Evolutionary conservation across 2,797 vertebrate genomes (phyloP), one percentile per base, ranked within the genome.

Genomic region (Melanotaenia parkinsoni): DNA sequence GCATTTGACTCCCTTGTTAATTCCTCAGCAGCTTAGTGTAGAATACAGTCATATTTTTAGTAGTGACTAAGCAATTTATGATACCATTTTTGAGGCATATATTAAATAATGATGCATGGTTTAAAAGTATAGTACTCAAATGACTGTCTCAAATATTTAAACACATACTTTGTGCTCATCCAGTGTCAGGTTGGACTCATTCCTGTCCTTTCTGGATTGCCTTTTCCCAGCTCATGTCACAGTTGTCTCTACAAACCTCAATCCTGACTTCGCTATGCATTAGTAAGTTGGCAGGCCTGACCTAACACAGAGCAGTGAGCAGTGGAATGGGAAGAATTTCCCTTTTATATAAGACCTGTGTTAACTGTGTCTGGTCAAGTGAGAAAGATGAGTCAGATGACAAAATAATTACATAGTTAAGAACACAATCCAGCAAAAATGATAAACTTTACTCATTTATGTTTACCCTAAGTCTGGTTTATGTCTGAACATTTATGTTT

Each of bases 261-360:
- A 63, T 45, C 59, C 47, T 45, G 13, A 40, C n/a, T 78, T 69
- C 73, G 56, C 69, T 76, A 8, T 84, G 86, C 58, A 76, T 81
- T 84, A 72, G 74, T 77, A 74, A 86, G 84, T 24, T 7, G 79
- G 68, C 78, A 88, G 80, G 74, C 82, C 83, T 84, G 67, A 91
- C 79, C 77, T 67, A 78, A 50, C 61, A 69, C 85, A 83, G 83
- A 70, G 82, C 75, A 76, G 74, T 60, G 59, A 76, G 73, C 71
- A 30, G 50, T 54, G 86, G 91, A 92, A 94, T 93, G 90, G 81
- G 71, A 91, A 81, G 92, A 92, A 94, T 90, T 88, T 87, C 84
- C 75, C 76, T 85, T 67, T 81, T 79, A 63, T 68, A 43, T 62
- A 72, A 81, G 68, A 62, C 47, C 70, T 76, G 82, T 88, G 84